These are phyloP conservation scores for Discoglossus pictus DNA, from an alignment of 2,797 vertebrate genomes.

Conservation along the genomic window DNA sequence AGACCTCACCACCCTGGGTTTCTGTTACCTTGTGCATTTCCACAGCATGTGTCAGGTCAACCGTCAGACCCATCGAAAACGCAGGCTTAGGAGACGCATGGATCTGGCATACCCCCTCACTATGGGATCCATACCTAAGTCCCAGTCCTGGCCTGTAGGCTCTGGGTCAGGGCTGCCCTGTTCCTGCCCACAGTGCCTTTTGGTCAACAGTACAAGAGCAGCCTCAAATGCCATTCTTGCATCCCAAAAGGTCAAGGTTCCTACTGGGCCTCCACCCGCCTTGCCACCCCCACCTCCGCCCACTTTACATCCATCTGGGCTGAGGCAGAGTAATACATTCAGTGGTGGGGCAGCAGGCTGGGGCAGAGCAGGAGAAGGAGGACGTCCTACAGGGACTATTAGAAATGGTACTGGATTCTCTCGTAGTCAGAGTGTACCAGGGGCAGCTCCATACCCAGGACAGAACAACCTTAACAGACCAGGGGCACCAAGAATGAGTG, in stretches of 20 bases:
- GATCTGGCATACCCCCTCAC: slow-evolving; percentile 94
- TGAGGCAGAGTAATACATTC: slow-evolving; percentile 88
- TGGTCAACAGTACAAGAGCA: slow-evolving; percentile 90
- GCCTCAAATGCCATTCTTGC: slow-evolving; percentile 93
- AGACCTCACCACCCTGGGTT: slow-evolving; percentile 92
- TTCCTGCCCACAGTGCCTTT: slow-evolving; percentile 88
- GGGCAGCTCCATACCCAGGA: slow-evolving; percentile 74
- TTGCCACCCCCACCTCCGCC: slow-evolving; percentile 60
- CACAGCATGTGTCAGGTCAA: slow-evolving; percentile 96
- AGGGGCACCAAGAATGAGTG: slow-evolving; percentile 79
- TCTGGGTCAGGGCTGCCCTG: slow-evolving; percentile 86
- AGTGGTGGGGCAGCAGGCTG: slow-evolving; percentile 81
- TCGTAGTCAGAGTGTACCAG: slow-evolving; percentile 68
- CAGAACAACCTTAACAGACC: slow-evolving; percentile 96
- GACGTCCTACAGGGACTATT: slow-evolving; percentile 52
- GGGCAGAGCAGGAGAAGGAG: slow-evolving; percentile 58
- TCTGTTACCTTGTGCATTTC: slow-evolving; percentile 96
- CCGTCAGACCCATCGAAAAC: slow-evolving; percentile 88
- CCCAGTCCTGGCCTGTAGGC: slow-evolving; percentile 94
- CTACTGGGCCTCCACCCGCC: slow-evolving; percentile 59
- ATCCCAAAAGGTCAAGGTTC: slow-evolving; percentile 83
- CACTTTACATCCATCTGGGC: slow-evolving; percentile 24
- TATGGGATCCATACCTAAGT: slow-evolving; percentile 94
- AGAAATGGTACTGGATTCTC: slow-evolving; percentile 76
- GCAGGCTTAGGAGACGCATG: slow-evolving; percentile 89